Base-by-base conservation (phyloP, 2,888 invertebrate species). In the Ormia ochracea region DNA sequence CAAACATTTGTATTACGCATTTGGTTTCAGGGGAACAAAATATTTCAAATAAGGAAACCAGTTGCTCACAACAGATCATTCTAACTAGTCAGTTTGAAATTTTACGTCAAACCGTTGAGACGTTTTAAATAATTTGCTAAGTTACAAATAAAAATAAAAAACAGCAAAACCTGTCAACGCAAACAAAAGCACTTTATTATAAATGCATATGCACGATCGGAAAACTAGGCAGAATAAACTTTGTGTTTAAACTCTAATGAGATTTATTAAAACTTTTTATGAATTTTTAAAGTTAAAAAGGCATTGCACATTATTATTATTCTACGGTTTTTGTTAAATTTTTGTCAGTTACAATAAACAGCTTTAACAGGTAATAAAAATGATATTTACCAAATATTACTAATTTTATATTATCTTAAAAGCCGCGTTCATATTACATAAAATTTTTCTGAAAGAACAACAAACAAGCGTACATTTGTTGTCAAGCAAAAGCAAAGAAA, bases 1-100 rank as follows among this genome's bases (percentile, higher is more conserved):
- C n/a, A 54, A 59, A 33, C 12, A 26, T 48, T 50, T 26, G 33
- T 56, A 54, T 12, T 56, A 33, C 38, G 33, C 43, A 23, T 45
- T 31, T 10, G 28, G 1, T 52, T 31, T 28, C 10, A 1, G 41
- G 26, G 14, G 3, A 59, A 59, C 17, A 17, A 9, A 14, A 23
- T 41, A n/a, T n/a, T n/a, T n/a, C 19, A 5, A n/a, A 23, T 9
- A 23, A 36, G 14, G 12, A 28, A 56, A 17, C 3, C 3, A 50
- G 19, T 31, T 66, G 70, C 41, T 72, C 54, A 45, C 26, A 61
- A 72, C 75, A 68, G 48, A 80, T 66, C 31, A 66, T 43, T 52
- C 31, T 59, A 23, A 45, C 61, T 6, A 6, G 21, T 41, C 61
- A 80, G 79, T 80, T 76, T 52, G 3, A 54, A 72, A 38, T 33